Evolutionary conservation across 2,888 invertebrate genomes (phyloP), one percentile per base, ranked within the genome.

Genomic region (Coleophora deauratella): DNA sequence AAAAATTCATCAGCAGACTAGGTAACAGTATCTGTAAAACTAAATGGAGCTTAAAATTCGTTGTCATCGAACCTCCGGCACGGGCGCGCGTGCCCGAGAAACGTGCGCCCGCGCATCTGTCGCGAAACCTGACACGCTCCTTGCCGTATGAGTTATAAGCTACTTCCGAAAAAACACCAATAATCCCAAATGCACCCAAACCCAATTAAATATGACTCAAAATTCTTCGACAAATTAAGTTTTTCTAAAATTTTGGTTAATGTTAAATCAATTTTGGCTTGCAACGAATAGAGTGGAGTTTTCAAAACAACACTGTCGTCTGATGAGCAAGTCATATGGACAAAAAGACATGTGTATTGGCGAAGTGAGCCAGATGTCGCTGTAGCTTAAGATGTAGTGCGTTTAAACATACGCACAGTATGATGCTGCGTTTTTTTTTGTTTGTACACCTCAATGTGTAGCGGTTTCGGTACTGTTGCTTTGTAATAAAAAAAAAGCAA

Each of bases 61-160:
- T 52, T 53, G 57, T 52, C 57, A 55, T 46, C 46, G 53, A 53
- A 50, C 57, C 59, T 21, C 21, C 21, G 63, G 59, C 80, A 72
- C 54, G 63, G 63, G 59, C 80, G 73, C 54, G 63, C 34, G 28
- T 11, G 59, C 56, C 59, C 60, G 49, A 56, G 21, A 21, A 21
- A 21, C 21, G 55, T 50, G 52, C 56, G 46, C 38, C 34, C 51
- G 48, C 59, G 66, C 84, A 84, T 82, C 82, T 84, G 84, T 71
- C 60, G 61, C 64, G 84, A 73, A 79, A 84, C 84, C 72, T 75
- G 82, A 84, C 72, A 74, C 76, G 66, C 72, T 72, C 67, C 76
- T 75, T 73, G 63, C 69, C 73, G 70, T 75, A 75, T 76, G 76
- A 80, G 73, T 74, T 72, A 75, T 70, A 59, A n/a, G n/a, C 65